These are phyloP conservation scores for Garrulus glandarius DNA, from an alignment of 2,797 vertebrate genomes.

Conservation along the genomic window DNA sequence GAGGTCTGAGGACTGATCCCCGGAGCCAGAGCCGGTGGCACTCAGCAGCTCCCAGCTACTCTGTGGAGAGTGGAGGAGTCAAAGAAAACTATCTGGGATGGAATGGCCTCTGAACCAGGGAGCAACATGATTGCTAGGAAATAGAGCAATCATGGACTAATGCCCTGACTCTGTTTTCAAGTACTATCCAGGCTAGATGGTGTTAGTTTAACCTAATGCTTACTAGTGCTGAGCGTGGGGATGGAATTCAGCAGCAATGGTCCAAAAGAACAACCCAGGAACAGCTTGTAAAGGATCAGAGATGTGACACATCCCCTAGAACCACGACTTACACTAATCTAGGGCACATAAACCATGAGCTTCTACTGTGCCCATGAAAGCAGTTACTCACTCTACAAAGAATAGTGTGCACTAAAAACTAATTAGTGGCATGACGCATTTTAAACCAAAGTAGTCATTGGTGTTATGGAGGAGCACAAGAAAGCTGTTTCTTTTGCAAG, in stretches of 20 bases:
- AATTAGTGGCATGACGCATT: not conserved
- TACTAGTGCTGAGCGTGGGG: not conserved
- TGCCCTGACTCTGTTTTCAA: not conserved
- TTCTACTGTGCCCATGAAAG: not conserved
- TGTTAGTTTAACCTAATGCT: not conserved
- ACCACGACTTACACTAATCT: not conserved
- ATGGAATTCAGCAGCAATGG: not conserved
- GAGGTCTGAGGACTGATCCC: not conserved
- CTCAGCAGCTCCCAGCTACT: not conserved
- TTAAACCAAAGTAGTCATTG: not conserved
- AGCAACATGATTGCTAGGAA: not conserved
- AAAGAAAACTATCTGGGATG: not conserved
- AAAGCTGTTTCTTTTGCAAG: not conserved
- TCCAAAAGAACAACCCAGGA: not conserved
- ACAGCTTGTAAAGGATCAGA: not conserved
- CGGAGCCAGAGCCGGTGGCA: accelerated
- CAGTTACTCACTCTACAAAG: not conserved
- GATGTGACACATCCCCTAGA: not conserved
- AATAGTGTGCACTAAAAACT: not conserved
- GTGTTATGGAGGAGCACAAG: not conserved
- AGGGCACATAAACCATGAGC: not conserved
- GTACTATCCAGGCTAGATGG: not conserved
- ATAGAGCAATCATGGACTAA: not conserved
- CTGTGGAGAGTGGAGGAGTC: accelerated
- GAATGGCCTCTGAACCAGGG: not conserved